Conservation (phyloP, 2,888 invertebrate species). For the Balanococcus diminutus region DNA sequence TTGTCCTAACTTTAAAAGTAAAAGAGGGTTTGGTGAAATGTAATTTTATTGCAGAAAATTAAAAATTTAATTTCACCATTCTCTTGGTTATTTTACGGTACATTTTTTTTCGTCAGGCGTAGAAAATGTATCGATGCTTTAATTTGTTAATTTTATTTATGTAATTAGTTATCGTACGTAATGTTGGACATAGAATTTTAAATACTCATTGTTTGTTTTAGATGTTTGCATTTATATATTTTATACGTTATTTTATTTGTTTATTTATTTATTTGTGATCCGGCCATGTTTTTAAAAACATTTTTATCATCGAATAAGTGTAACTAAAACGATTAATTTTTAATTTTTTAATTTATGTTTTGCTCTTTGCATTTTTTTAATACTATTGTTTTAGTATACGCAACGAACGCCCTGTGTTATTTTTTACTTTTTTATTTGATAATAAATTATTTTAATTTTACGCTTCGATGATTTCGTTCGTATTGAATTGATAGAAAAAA, state of each 20-base stretch:
- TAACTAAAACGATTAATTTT: not conserved
- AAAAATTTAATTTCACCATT: conserved; percentile 8
- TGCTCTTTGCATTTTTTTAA: conserved; percentile 26
- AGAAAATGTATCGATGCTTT: not conserved
- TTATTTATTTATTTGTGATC: not conserved
- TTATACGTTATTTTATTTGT: not conserved
- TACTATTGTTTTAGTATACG: not conserved
- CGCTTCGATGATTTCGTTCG: not conserved
- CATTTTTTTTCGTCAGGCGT: not conserved
- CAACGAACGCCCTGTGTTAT: conserved; percentile 21
- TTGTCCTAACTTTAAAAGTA: not conserved
- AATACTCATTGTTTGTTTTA: conserved; percentile 31
- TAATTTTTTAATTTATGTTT: not conserved
- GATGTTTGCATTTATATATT: conserved; percentile 33
- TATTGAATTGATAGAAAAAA: not conserved
- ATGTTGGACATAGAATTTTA: not conserved
- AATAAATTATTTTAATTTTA: conserved; percentile 23
- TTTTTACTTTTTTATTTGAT: conserved; percentile 1
- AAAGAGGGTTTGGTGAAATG: not conserved
- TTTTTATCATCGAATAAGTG: conserved; percentile 25
- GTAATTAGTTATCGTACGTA: not conserved
- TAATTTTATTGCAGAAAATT: not conserved
- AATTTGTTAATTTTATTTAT: not conserved
- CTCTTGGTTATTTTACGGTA: not conserved
- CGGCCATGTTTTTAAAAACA: conserved; percentile 18